Conservation (phyloP, 2,797 vertebrate species). For the Xenops minutus region DNA sequence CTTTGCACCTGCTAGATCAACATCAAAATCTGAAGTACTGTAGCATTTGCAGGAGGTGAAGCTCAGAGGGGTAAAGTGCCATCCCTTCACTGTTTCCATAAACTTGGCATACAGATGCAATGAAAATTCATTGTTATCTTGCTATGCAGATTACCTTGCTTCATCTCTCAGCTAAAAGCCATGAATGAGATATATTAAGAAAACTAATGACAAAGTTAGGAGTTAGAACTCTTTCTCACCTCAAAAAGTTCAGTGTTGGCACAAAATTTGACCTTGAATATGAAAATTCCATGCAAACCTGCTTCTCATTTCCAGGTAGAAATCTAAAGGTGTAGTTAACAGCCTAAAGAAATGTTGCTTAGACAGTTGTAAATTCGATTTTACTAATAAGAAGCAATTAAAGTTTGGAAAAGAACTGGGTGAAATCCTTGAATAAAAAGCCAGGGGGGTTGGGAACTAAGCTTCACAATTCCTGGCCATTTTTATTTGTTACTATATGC, state of each 20-base stretch:
- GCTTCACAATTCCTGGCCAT: not conserved
- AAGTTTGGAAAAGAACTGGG: not conserved
- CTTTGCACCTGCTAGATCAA: not conserved
- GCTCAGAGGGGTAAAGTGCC: not conserved
- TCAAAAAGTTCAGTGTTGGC: not conserved
- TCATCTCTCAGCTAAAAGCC: not conserved
- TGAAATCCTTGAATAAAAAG: conserved; percentile 16
- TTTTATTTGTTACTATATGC: not conserved
- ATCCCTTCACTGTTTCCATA: not conserved
- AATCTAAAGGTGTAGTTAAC: not conserved
- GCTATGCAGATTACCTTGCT: not conserved
- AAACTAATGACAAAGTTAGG: not conserved
- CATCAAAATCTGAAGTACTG: not conserved
- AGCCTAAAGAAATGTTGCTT: not conserved
- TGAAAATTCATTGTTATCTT: not conserved
- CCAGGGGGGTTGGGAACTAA: not conserved
- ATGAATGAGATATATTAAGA: not conserved
- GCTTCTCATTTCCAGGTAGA: not conserved
- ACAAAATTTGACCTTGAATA: not conserved
- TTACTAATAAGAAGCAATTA: conserved; percentile 12
- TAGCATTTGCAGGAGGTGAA: not conserved
- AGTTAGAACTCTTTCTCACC: not conserved
- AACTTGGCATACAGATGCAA: not conserved
- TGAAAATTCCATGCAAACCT: not conserved
- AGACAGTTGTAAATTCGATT: not conserved